phyloP scores from a whole-genome alignment of 1,140 invertebrate species.

The Euborellia annulipes region DNA sequence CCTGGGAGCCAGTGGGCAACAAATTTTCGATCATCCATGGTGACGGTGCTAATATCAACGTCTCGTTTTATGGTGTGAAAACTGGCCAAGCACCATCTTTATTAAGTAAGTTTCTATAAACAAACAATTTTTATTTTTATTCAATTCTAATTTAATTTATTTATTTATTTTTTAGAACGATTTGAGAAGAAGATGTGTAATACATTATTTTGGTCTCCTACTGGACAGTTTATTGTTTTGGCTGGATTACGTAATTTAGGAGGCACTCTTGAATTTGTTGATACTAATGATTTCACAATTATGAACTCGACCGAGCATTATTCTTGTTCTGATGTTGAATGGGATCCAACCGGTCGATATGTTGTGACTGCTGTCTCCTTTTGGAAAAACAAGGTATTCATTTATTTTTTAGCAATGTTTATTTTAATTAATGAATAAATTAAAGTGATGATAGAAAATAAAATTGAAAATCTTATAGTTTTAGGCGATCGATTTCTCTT shows the following conservation, averaged over 20 bases:
- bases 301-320: slow-evolving; percentile 91
- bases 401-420: too few species aligned
- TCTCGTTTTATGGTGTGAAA: slow-evolving; percentile 88
- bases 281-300: slow-evolving; percentile 85
- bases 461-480: too few species aligned
- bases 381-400: slow-evolving; percentile 86
- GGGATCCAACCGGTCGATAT: slow-evolving; percentile 98
- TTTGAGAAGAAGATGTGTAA: slow-evolving; percentile 85
- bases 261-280: slow-evolving; percentile 86
- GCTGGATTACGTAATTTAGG: slow-evolving; percentile 71
- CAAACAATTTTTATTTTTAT: slow-evolving; percentile 1
- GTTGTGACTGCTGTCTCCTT: slow-evolving; percentile 88
- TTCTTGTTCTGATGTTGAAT: slow-evolving; percentile 88
- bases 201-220: slow-evolving; percentile 91
- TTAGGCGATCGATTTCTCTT: too few species aligned
- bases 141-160: slow-evolving; percentile 1
- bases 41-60: slow-evolving; percentile 71
- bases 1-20: slow-evolving; percentile 93
- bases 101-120: slow-evolving; percentile 53
- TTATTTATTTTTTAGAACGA: slow-evolving; percentile 40
- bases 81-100: slow-evolving; percentile 70
- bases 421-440: too few species aligned
- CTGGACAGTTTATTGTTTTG: slow-evolving; percentile 87
- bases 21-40: slow-evolving; percentile 96
- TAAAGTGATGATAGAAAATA: too few species aligned